Percentiles rank a stretch among this genome's conserved stretches.
Evolutionary conservation across 2,888 invertebrate genomes (phyloP).

Genomic region (Caenorhabditis japonica): DNA sequence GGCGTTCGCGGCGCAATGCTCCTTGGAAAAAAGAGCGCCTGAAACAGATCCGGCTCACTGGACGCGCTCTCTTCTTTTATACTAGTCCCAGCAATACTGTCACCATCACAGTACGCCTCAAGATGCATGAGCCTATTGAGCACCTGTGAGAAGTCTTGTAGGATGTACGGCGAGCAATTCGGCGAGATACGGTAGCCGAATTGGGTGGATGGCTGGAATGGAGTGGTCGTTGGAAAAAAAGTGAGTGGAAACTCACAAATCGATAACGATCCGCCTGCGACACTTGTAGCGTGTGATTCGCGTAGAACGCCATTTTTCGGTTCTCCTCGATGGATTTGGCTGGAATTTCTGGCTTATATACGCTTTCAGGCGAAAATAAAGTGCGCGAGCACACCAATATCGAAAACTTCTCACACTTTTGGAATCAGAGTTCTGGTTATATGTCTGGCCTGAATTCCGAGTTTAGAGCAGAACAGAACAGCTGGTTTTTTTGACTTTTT

Average conservation of each 20-base stretch:
- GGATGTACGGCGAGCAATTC: conserved; percentile 12
- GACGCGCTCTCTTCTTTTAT: background rate
- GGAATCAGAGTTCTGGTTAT: too few species aligned
- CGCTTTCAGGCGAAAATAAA: too few species aligned
- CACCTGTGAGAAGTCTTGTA: conserved; percentile 20
- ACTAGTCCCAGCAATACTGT: conserved; percentile 12
- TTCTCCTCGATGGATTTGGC: conserved; percentile 1
- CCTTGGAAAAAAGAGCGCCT: conserved; percentile 34
- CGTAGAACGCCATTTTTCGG: conserved; percentile 3
- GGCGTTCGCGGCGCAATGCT: conserved; percentile 44
- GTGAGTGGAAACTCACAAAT: conserved; percentile 14
- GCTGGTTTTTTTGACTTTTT: too few species aligned
- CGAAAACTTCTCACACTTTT: too few species aligned
- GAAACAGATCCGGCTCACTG: conserved; percentile 28
- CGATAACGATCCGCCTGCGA: conserved; percentile 13
- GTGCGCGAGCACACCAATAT: too few species aligned
- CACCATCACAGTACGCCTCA: conserved; percentile 39
- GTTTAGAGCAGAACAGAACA: too few species aligned
- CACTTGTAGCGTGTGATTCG: conserved; percentile 17
- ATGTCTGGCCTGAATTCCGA: too few species aligned
- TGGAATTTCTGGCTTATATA: conserved; percentile 4
- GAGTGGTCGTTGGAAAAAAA: too few species aligned
- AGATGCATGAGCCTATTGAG: conserved; percentile 11
- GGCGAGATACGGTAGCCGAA: conserved; percentile 24
- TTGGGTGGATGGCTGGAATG: conserved; percentile 36